A percentile compares a stretch with the other conserved stretches of the same genome.
Evolutionary conservation across 2,113 vertebrate genomes (phyloP).

Genomic region (Leiothrix lutea): DNA sequence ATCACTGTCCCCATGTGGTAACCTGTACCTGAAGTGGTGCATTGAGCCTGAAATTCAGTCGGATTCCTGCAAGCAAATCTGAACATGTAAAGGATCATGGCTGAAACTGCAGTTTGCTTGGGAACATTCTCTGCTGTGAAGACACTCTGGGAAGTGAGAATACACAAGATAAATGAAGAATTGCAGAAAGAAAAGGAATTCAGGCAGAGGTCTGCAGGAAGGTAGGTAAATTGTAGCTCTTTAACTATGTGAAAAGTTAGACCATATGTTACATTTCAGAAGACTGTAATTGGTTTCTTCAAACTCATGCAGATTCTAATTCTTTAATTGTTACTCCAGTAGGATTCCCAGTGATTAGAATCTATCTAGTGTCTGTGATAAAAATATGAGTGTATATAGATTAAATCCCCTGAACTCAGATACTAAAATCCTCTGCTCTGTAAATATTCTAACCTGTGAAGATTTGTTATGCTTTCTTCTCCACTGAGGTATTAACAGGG

Average conservation of each 20-base stretch:
- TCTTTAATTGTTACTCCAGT: background rate
- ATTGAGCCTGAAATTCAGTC: background rate
- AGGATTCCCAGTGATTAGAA: background rate
- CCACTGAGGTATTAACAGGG: background rate
- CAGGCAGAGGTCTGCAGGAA: constrained; percentile 63
- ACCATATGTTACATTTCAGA: background rate
- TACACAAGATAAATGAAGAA: constrained; percentile 80
- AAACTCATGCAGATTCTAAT: background rate
- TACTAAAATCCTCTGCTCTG: background rate
- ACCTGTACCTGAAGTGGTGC: background rate
- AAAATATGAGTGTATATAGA: background rate
- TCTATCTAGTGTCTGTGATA: background rate
- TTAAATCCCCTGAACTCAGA: background rate
- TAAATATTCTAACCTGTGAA: background rate
- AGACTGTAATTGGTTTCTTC: background rate
- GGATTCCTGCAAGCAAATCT: background rate
- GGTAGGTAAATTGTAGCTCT: constrained; percentile 16
- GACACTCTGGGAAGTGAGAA: constrained; percentile 89
- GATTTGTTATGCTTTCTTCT: background rate
- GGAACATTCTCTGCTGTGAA: constrained; percentile 84
- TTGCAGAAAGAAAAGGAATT: constrained; percentile 74
- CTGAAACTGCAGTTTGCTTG: constrained; percentile 70
- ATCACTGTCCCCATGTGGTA: background rate
- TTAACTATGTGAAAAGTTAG: background rate
- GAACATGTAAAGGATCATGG: constrained; percentile 73